phyloP scores from a whole-genome alignment of 2,797 vertebrate species.

The Eurystomus glaucurus region DNA sequence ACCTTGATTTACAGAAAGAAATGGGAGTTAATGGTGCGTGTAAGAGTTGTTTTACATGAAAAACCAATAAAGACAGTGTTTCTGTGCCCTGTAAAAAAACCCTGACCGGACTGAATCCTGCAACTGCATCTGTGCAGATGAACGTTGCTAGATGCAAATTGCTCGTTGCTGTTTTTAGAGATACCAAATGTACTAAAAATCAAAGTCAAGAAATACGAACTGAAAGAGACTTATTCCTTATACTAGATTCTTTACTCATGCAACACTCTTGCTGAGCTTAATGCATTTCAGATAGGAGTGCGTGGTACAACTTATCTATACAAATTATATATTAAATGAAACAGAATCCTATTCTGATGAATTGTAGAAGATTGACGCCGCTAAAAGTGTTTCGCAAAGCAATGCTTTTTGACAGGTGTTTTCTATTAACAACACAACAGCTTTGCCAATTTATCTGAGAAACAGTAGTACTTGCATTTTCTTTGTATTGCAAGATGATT shows the following conservation, averaged over 20 bases:
- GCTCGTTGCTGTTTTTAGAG: neutral
- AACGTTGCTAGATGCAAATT: neutral
- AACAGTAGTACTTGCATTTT: neutral
- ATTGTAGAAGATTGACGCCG: neutral
- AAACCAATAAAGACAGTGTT: neutral
- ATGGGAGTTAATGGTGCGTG: neutral
- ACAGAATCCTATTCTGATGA: slow-evolving; percentile 13
- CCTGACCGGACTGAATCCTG: neutral
- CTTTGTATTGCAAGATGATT: slow-evolving; percentile 18
- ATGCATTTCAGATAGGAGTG: neutral
- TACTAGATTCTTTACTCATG: neutral
- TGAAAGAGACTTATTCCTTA: neutral
- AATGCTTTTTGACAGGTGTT: neutral
- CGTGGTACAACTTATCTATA: neutral
- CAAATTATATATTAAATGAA: slow-evolving; percentile 1
- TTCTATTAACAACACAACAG: neutral
- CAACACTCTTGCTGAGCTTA: neutral
- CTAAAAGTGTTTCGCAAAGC: neutral
- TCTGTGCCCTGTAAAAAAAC: neutral
- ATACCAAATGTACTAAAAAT: neutral
- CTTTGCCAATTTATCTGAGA: neutral
- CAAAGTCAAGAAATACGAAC: neutral
- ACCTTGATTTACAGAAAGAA: neutral
- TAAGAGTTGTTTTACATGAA: neutral
- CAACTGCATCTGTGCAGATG: neutral